Evolutionary conservation across 2,113 vertebrate species (phyloP).

Genomic region (Tichodroma muraria): DNA sequence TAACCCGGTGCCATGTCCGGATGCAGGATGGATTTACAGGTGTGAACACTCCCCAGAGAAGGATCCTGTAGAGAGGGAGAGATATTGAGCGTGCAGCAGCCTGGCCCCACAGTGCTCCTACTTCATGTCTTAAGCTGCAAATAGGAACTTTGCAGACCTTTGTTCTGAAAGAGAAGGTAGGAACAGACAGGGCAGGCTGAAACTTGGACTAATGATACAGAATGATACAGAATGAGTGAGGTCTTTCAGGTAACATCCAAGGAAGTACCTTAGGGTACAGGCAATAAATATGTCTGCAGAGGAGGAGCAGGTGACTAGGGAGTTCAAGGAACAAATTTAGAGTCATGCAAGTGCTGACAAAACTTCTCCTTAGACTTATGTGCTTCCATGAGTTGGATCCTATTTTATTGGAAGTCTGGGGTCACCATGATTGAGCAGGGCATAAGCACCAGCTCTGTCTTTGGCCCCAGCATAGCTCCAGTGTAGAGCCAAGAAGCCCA

Average conservation of each 20-base stretch:
- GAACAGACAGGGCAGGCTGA: not conserved
- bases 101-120: not conserved
- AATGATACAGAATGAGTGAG: not conserved
- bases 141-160: not conserved
- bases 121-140: not conserved
- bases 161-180: not conserved
- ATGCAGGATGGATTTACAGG: fast-evolving
- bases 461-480: not conserved
- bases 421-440: not conserved
- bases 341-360: not conserved
- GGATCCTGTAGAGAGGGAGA: not conserved
- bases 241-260: not conserved
- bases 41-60: not conserved
- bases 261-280: not conserved
- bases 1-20: not conserved
- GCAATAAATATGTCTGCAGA: not conserved
- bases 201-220: not conserved
- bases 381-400: not conserved
- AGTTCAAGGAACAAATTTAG: not conserved
- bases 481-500: not conserved
- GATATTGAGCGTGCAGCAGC: not conserved
- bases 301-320: not conserved
- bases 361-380: not conserved
- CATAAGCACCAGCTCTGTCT: not conserved
- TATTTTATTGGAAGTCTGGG: not conserved